These are phyloP conservation scores for Solenodon paradoxus DNA, from an alignment of 2,113 vertebrate genomes.

Conservation along the genomic window DNA sequence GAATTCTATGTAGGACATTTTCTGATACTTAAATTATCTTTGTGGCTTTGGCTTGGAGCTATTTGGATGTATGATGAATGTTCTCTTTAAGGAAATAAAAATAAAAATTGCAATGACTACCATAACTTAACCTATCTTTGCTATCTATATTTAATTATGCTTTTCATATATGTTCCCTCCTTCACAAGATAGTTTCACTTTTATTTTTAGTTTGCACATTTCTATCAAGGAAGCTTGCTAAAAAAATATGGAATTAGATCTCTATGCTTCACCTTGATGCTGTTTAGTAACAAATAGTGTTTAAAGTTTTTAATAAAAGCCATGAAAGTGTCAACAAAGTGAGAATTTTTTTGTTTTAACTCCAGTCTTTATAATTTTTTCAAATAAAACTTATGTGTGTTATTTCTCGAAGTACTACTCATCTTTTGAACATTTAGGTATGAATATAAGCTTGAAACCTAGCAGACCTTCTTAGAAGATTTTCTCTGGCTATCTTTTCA, in stretches of 20 bases:
- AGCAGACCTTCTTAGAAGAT: not conserved
- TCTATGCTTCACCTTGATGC: not conserved
- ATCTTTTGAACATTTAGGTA: not conserved
- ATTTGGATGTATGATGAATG: not conserved
- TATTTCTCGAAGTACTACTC: not conserved
- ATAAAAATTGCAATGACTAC: not conserved
- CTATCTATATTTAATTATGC: not conserved
- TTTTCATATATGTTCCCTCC: not conserved
- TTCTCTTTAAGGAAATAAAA: not conserved
- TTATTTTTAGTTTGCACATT: not conserved
- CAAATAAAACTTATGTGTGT: not conserved
- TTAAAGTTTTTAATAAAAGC: not conserved
- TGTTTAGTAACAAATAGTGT: not conserved
- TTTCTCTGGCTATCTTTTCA: not conserved
- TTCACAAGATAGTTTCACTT: not conserved
- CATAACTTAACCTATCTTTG: not conserved
- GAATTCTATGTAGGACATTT: not conserved
- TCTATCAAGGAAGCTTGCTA: not conserved
- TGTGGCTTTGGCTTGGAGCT: not conserved
- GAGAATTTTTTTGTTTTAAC: not conserved
- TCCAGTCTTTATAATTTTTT: not conserved
- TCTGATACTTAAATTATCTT: constrained; percentile 2
- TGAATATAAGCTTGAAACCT: not conserved
- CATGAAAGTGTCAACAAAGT: not conserved
- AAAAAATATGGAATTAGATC: not conserved